Conservation (phyloP, 2,113 vertebrate genomes). For the Callaeas wilsoni region DNA sequence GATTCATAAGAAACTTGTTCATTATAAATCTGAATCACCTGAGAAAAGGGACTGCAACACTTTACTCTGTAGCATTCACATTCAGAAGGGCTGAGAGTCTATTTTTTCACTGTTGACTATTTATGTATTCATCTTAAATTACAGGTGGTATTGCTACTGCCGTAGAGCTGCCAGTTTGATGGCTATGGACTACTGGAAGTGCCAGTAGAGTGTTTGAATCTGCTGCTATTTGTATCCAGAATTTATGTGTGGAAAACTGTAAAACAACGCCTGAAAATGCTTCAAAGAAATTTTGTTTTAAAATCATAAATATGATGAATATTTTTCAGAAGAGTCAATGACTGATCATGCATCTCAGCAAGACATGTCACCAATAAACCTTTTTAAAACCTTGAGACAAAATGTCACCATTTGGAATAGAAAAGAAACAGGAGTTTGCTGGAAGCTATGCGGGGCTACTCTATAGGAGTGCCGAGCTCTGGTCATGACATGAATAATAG, state of each 20-base stretch:
- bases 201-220: background rate
- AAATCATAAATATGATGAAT: background rate
- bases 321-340: background rate
- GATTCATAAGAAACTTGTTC: background rate
- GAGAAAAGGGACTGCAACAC: background rate
- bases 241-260: background rate
- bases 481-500: background rate
- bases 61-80: background rate
- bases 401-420: background rate
- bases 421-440: background rate
- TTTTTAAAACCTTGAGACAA: background rate
- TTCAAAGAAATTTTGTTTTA: background rate
- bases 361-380: rapidly evolving
- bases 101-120: background rate
- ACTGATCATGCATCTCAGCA: background rate
- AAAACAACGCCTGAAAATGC: background rate
- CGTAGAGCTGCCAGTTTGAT: background rate
- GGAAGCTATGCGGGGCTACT: background rate
- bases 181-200: background rate
- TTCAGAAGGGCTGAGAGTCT: background rate
- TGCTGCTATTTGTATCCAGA: background rate
- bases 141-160: background rate
- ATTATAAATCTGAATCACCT: background rate
- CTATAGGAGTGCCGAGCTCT: background rate
- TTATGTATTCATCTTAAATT: background rate